Conservation (phyloP, 2,797 vertebrate genomes). For the Tamandua tetradactyla region DNA sequence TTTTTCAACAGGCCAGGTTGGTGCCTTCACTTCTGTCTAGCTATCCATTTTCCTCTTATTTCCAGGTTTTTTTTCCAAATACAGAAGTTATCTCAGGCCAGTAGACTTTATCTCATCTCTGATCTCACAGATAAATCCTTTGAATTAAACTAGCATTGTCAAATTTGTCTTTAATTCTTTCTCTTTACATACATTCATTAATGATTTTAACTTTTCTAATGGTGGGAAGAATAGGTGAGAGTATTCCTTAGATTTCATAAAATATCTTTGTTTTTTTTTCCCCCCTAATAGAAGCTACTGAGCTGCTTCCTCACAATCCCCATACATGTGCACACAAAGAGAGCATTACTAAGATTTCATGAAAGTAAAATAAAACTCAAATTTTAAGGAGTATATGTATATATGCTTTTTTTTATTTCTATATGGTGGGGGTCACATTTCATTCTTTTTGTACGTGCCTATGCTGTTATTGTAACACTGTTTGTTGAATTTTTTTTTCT, state of each 20-base stretch:
- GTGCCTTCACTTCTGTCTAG: not conserved
- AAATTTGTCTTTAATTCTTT: not conserved
- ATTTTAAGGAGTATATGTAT: not conserved
- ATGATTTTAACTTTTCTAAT: not conserved
- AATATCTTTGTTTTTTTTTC: not conserved
- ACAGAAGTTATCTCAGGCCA: not conserved
- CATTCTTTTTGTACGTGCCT: no score
- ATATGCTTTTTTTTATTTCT: no score
- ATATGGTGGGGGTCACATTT: no score
- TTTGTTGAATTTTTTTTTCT: no score
- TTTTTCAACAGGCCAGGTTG: not conserved
- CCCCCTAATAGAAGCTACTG: not conserved
- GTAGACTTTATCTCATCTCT: not conserved
- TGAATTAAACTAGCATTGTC: not conserved
- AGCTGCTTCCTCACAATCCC: not conserved
- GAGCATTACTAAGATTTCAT: not conserved
- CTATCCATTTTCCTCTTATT: conserved; percentile 3
- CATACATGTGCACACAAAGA: not conserved
- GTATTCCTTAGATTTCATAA: conserved; percentile 13
- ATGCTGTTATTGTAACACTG: no score
- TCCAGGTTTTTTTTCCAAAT: conserved; percentile 23
- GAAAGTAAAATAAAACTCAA: conserved; percentile 5
- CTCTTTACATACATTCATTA: not conserved
- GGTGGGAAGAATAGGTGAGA: not conserved
- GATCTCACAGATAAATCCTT: conserved; percentile 20